Base-by-base conservation (phyloP, 2,797 vertebrate genomes). In the Lepus oiostolus region DNA sequence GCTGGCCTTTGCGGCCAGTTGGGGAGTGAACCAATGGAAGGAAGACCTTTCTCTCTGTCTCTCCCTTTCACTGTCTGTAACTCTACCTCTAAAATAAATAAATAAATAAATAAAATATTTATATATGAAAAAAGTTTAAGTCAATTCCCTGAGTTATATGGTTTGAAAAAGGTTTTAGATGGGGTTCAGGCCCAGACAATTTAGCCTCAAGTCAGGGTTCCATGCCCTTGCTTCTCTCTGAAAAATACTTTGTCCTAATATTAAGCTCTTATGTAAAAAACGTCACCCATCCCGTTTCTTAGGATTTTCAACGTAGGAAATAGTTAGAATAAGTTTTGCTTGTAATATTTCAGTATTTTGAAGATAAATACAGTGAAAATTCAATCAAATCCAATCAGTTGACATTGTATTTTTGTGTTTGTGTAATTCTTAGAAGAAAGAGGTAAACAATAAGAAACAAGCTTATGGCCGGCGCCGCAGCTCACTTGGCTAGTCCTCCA, bases 181-280 rank as follows among this genome's bases (percentile, higher is more conserved):
- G 22, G 71, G 54, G 26, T 76, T 85, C 72, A 88, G 75, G 32
- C 32, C 28, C 50, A 88, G 22, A 60, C 21, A 65, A 52, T 91
- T 7, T 94, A 71, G 32, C 17, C 92, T 87, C 75, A 90, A 96
- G 50, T 11, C 21, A 32, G 16, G 62, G 58, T n/a, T 92, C 6
- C 47, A 9, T 60, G 94, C 13, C 28, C 42, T 38, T 72, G 32
- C 13, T 82, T 90, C 9, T 83, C 42, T 87, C 60, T 89, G 68
- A 75, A 87, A 97, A 90, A 72, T 21, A 47, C 13, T 85, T 62
- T 62, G 62, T 85, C 93, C 28, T 84, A 52, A 84, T 65, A 76
- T 52, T 90, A 90, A 85, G n/a, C 88, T 94, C 50, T 47, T 87
- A 90, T 70, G 85, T 95, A 94, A 74, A 42, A 85, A 95, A 93